Evolutionary conservation across 2,113 vertebrate genomes (phyloP).

Genomic region (Xerus inauris): DNA sequence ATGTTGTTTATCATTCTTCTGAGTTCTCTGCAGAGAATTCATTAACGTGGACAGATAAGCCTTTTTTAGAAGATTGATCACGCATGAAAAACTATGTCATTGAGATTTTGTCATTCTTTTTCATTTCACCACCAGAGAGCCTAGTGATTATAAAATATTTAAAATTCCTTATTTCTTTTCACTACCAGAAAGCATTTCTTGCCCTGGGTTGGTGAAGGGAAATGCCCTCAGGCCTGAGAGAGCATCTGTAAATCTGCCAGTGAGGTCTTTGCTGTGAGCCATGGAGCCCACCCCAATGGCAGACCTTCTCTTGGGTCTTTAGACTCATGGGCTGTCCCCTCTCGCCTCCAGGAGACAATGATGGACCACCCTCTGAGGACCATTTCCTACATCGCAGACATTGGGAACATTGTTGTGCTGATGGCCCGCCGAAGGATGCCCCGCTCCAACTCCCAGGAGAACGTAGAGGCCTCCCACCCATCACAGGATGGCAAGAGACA

Average conservation of each 20-base stretch:
- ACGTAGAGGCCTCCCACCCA: conserved; percentile 93
- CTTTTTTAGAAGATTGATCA: conserved; percentile 30
- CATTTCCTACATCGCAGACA: conserved; percentile 99
- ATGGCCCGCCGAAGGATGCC: conserved; percentile 97
- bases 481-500: conserved; percentile 95
- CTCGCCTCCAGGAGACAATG: conserved; percentile 92
- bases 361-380: conserved; percentile 98
- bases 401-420: conserved; percentile 97
- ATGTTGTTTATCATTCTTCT: neutral
- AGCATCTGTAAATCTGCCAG: neutral
- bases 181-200: neutral
- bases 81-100: neutral
- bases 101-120: neutral
- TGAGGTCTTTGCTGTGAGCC: neutral
- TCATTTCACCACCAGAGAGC: neutral
- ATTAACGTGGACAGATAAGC: neutral
- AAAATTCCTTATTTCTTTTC: neutral
- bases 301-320: neutral
- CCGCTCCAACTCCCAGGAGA: conserved; percentile 94
- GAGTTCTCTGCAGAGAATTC: neutral
- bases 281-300: rapidly evolving
- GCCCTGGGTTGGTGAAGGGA: neutral
- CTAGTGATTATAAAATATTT: neutral
- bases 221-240: neutral
- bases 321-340: neutral